phyloP scores from a whole-genome alignment of 2,797 vertebrate species.

The Periparus ater region DNA sequence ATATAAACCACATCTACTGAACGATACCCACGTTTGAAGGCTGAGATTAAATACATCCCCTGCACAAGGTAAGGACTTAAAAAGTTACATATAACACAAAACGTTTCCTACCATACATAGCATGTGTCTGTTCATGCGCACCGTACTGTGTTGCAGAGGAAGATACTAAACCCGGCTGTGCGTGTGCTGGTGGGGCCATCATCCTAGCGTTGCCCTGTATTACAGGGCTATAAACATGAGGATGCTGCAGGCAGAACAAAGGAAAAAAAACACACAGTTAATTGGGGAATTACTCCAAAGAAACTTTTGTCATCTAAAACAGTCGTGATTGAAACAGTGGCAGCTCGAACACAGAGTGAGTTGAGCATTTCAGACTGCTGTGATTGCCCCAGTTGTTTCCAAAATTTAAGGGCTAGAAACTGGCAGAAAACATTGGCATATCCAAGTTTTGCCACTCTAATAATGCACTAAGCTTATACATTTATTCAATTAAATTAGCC shows the following conservation, averaged over 20 bases:
- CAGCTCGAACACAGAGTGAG: background rate
- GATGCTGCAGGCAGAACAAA: conserved; percentile 81
- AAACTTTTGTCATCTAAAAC: background rate
- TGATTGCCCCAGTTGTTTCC: background rate
- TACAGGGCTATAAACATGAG: conserved; percentile 95
- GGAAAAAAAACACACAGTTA: background rate
- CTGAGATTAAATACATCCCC: conserved; percentile 57
- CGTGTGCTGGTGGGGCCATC: conserved; percentile 92
- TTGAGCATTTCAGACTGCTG: background rate
- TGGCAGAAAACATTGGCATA: background rate
- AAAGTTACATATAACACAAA: conserved; percentile 69
- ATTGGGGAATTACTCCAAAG: background rate
- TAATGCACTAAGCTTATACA: background rate
- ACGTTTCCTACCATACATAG: conserved; percentile 95
- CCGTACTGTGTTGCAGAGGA: conserved; percentile 94
- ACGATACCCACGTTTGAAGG: background rate
- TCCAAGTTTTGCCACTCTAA: background rate
- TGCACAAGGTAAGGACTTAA: conserved; percentile 40
- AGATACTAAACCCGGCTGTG: conserved; percentile 91
- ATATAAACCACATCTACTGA: conserved; percentile 51
- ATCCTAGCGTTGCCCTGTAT: conserved; percentile 94
- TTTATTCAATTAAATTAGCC: background rate
- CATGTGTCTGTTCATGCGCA: conserved; percentile 94
- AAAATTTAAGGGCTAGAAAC: background rate
- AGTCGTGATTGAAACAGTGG: background rate